phyloP scores from a whole-genome alignment of 2,113 vertebrate genomes.

The Arenaria interpres region DNA sequence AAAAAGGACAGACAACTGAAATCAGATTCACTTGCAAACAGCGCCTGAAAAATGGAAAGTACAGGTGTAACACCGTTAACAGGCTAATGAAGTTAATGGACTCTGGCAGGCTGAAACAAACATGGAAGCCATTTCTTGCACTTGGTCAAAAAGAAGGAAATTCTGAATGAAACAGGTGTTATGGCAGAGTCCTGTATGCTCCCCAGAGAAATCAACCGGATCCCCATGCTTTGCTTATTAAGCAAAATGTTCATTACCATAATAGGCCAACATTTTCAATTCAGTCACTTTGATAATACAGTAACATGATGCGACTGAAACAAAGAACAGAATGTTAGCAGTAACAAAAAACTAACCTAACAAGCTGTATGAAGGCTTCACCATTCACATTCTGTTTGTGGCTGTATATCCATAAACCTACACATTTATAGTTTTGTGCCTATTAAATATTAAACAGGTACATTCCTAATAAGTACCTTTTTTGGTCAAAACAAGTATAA shows the following conservation, averaged over 20 bases:
- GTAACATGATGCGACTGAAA: not conserved
- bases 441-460: constrained; percentile 45
- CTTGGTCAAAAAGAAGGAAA: not conserved
- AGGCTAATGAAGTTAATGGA: not conserved
- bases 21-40: not conserved
- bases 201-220: not conserved
- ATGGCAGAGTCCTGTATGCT: not conserved
- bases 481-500: constrained; percentile 14
- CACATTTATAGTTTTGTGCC: not conserved
- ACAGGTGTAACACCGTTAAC: not conserved
- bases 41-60: not conserved
- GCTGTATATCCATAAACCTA: not conserved
- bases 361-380: not conserved
- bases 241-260: not conserved
- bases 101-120: not conserved
- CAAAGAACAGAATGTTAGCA: not conserved
- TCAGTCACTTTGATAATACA: not conserved
- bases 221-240: not conserved
- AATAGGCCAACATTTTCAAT: not conserved
- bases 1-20: not conserved
- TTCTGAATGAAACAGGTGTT: not conserved
- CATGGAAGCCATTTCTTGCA: not conserved
- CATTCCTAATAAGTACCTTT: constrained; percentile 14
- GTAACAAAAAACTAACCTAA: constrained; percentile 13
- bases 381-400: constrained; percentile 48